phyloP scores from a whole-genome alignment of 2,113 vertebrate genomes.

The Nymphicus hollandicus region DNA sequence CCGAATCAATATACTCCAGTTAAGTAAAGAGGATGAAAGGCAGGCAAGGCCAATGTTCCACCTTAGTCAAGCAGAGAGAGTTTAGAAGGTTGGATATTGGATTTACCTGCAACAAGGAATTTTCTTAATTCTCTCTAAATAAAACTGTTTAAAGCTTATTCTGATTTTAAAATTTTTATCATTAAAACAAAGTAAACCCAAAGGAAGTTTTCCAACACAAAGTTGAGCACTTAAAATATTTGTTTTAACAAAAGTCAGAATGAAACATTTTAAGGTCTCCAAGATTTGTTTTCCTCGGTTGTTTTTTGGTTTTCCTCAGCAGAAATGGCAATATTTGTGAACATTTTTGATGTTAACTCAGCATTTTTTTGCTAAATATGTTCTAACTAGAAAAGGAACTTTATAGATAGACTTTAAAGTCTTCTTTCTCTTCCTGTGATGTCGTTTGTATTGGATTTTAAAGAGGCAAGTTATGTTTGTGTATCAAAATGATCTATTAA shows the following conservation, averaged over 20 bases:
- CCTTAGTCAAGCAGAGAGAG: background rate
- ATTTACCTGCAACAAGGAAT: background rate
- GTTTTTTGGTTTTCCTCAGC: rapidly evolving
- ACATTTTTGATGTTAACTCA: background rate
- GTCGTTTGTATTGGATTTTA: background rate
- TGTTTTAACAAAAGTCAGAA: background rate
- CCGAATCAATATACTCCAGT: rapidly evolving
- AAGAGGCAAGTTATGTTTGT: background rate
- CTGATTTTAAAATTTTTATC: background rate
- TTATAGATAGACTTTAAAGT: background rate
- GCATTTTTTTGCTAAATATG: background rate
- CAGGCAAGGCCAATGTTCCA: background rate
- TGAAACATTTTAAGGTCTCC: background rate
- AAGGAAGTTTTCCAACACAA: background rate
- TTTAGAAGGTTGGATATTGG: background rate
- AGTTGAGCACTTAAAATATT: background rate
- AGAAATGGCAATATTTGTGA: background rate
- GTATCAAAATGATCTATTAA: background rate
- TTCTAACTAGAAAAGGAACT: background rate
- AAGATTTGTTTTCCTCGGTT: background rate
- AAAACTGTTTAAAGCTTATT: background rate
- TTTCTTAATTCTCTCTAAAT: background rate
- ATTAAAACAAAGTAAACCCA: background rate
- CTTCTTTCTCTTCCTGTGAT: background rate
- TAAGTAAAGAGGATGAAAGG: background rate